A percentile compares a stretch with the other conserved stretches of the same genome.
phyloP scores from a whole-genome alignment of 2,113 vertebrate species.

The Hypanus sabinus region DNA sequence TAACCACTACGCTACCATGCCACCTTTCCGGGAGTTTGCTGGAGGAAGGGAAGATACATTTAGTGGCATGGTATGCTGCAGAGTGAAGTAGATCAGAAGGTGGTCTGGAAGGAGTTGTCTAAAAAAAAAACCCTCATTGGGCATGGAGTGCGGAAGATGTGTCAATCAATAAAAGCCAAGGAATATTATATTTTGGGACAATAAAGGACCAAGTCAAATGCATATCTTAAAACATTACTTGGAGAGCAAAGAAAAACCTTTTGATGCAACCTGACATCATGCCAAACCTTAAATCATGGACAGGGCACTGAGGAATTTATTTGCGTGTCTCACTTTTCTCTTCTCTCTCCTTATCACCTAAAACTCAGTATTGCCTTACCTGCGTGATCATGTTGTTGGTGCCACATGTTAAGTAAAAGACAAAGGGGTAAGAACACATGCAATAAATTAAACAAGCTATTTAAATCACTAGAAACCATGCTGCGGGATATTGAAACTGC shows the following conservation, averaged over 20 bases:
- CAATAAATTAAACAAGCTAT: background rate
- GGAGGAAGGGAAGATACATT: background rate
- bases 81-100: background rate
- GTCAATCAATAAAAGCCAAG: background rate
- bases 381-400: background rate
- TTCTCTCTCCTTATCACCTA: background rate
- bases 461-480: background rate
- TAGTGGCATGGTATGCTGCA: background rate
- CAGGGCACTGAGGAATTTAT: background rate
- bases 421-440: background rate
- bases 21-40: background rate
- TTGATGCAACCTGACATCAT: slow-evolving; percentile 9
- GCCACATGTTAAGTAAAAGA: background rate
- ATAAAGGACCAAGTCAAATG: slow-evolving; percentile 2
- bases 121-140: background rate
- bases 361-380: background rate
- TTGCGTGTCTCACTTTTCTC: background rate
- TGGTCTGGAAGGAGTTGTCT: background rate
- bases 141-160: background rate
- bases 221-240: slow-evolving; percentile 5
- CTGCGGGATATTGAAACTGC: background rate
- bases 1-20: too few species aligned
- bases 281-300: background rate
- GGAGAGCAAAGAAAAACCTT: background rate
- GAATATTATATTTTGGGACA: background rate